These are phyloP conservation scores for Hippolais icterina DNA, from an alignment of 2,113 vertebrate species.

Conservation along the genomic window DNA sequence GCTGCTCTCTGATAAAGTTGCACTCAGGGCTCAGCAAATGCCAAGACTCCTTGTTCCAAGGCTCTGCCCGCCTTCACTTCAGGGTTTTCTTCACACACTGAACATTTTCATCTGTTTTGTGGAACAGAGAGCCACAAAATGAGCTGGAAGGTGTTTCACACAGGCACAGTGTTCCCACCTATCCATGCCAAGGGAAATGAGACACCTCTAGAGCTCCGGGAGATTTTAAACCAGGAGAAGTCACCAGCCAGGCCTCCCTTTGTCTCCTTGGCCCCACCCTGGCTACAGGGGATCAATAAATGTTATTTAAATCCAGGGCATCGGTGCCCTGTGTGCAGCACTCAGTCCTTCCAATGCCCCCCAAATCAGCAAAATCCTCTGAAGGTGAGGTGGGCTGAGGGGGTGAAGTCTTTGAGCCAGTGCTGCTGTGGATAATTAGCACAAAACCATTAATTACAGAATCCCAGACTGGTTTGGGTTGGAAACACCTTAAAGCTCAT, in stretches of 20 bases:
- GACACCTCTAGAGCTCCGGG: not conserved
- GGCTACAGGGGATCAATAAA: not conserved
- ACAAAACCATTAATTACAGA: not conserved
- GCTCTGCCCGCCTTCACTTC: not conserved
- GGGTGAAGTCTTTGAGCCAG: not conserved
- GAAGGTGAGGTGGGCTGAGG: no score
- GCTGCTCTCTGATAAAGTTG: not conserved
- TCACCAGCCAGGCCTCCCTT: not conserved
- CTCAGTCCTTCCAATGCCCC: no score
- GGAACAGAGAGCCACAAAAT: not conserved
- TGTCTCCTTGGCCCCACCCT: not conserved
- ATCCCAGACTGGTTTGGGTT: not conserved
- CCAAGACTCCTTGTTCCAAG: not conserved
- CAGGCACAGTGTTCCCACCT: not conserved
- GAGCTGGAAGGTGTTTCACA: not conserved
- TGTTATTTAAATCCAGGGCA: not conserved
- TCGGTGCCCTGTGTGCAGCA: accelerated
- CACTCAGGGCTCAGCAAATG: accelerated
- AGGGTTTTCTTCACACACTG: not conserved
- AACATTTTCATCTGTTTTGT: not conserved
- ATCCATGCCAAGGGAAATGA: not conserved
- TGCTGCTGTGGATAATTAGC: not conserved
- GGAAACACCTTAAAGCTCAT: not conserved
- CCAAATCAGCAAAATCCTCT: not conserved
- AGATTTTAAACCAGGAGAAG: not conserved